Evolutionary conservation across 2,888 invertebrate species (phyloP).

Genomic region (Cephalotes varians): DNA sequence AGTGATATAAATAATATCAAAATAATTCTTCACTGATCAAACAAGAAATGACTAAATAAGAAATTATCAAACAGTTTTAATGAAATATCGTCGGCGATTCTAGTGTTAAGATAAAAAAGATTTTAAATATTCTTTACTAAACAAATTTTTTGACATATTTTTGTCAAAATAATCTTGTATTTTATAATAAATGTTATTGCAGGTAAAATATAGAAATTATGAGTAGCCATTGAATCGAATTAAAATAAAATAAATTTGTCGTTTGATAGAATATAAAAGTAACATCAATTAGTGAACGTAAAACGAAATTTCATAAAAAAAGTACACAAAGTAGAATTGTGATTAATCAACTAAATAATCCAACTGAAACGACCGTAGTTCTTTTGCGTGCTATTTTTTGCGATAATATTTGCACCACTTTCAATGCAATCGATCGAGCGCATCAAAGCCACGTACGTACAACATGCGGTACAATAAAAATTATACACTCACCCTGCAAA

Average conservation of each 20-base stretch:
- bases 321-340: not conserved
- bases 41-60: no score
- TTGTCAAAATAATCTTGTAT: not conserved
- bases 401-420: not conserved
- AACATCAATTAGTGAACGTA: conserved; percentile 11
- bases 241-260: not conserved
- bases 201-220: not conserved
- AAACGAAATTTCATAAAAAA: not conserved
- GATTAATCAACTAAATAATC: conserved; percentile 30
- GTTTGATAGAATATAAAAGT: conserved; percentile 5
- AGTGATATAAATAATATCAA: no score
- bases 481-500: conserved; percentile 91
- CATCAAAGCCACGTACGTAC: not conserved
- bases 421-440: not conserved
- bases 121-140: not conserved
- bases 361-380: not conserved
- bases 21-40: no score
- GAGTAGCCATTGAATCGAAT: not conserved
- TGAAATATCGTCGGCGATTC: no score
- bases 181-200: not conserved
- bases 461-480: conserved; percentile 34
- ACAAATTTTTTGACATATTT: not conserved
- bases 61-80: no score
- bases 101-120: not conserved
- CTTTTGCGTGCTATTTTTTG: not conserved